Evolutionary conservation across 1,140 invertebrate species (phyloP).

Genomic region (Drosophila burlai): DNA sequence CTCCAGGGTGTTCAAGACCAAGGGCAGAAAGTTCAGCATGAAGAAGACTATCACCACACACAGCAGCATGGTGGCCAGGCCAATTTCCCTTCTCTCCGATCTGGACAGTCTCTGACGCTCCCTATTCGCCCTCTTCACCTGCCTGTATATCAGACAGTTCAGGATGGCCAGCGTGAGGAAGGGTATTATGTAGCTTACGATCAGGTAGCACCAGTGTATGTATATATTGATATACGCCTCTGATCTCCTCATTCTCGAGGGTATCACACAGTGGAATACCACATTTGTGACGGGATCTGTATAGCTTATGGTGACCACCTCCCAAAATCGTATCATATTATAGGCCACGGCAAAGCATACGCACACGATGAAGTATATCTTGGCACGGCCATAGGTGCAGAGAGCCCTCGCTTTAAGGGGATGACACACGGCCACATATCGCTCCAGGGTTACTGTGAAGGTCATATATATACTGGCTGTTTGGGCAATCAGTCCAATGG

Average conservation of each 20-base stretch:
- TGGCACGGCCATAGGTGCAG: conserved; percentile 95
- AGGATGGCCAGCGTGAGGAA: conserved; percentile 93
- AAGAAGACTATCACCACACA: conserved; percentile 98
- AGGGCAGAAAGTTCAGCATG: conserved; percentile 95
- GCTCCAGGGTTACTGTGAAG: conserved; percentile 96
- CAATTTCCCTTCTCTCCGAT: conserved; percentile 94
- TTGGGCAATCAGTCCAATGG: conserved; percentile 94
- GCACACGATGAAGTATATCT: conserved; percentile 93
- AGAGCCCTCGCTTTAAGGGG: conserved; percentile 94
- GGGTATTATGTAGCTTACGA: conserved; percentile 96
- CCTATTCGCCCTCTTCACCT: conserved; percentile 93
- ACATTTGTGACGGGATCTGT: conserved; percentile 42
- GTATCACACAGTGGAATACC: conserved; percentile 89
- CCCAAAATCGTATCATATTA: conserved; percentile 93
- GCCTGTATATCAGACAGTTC: conserved; percentile 95
- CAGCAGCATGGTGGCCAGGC: conserved; percentile 96
- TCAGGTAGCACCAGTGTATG: conserved; percentile 96
- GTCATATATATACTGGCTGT: conserved; percentile 98
- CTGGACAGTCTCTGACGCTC: conserved; percentile 93
- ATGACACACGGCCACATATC: conserved; percentile 98
- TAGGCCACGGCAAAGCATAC: conserved; percentile 93
- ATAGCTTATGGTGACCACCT: conserved; percentile 85
- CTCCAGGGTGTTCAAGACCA: conserved; percentile 95
- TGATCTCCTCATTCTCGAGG: conserved; percentile 90
- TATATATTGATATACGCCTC: conserved; percentile 93